phyloP scores from a whole-genome alignment of 2,797 vertebrate species.

The Xenentodon cancila region DNA sequence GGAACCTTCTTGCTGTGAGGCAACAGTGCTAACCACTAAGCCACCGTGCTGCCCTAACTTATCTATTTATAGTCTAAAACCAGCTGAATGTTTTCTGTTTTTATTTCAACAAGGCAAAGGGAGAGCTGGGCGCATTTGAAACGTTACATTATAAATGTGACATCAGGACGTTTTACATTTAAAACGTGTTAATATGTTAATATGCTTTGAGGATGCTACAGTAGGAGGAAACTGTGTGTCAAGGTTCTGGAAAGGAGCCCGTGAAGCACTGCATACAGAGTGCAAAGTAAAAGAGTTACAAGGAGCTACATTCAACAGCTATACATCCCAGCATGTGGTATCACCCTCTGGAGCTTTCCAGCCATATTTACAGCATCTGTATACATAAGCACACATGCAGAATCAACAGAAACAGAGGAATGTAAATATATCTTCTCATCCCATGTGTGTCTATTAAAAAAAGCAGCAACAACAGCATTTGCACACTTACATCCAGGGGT shows the following conservation, averaged over 20 bases:
- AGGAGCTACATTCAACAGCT: constrained; percentile 13
- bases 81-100: too few relatives aligned
- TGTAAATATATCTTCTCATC: constrained; percentile 53
- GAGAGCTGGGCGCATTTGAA: too few relatives aligned
- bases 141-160: not conserved
- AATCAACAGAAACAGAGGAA: constrained; percentile 43
- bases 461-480: not conserved
- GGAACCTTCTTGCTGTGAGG: too few relatives aligned
- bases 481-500: constrained; percentile 30
- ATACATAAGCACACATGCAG: constrained; percentile 58
- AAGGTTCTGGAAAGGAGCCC: constrained; percentile 9
- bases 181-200: not conserved
- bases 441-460: constrained; percentile 34
- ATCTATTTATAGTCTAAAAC: too few relatives aligned
- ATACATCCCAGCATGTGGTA: constrained; percentile 32
- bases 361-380: constrained; percentile 15
- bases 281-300: constrained; percentile 29
- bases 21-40: too few relatives aligned
- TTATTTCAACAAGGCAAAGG: too few relatives aligned
- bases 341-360: constrained; percentile 33
- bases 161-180: not conserved
- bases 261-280: constrained; percentile 2
- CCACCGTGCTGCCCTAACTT: too few relatives aligned
- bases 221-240: too few relatives aligned
- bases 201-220: not conserved